Percentiles rank a stretch among this genome's conserved stretches.
Evolutionary conservation across 2,888 invertebrate species (phyloP).

Genomic region (Zaprionus lineosus): DNA sequence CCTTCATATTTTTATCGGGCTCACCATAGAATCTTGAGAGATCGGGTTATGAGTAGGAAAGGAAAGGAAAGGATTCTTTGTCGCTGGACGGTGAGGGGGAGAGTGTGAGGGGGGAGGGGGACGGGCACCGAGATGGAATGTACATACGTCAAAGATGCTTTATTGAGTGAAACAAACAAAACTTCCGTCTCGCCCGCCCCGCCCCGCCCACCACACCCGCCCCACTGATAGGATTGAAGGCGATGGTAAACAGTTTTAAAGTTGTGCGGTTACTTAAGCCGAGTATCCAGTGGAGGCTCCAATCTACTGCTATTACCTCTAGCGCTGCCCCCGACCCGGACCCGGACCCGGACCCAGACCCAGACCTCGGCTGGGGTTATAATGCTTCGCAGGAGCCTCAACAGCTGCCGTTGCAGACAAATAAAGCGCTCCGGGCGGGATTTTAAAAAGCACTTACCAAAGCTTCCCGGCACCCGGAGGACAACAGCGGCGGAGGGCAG

Average conservation of each 20-base stretch:
- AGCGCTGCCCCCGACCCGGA: not conserved
- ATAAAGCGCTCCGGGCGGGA: slow-evolving; percentile 66
- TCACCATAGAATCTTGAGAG: slow-evolving; percentile 15
- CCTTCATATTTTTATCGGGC: slow-evolving; percentile 61
- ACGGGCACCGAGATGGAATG: slow-evolving; percentile 3
- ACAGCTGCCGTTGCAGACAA: slow-evolving; percentile 69
- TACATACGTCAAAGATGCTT: slow-evolving; percentile 74
- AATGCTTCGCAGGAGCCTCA: slow-evolving; percentile 35
- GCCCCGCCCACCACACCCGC: not conserved
- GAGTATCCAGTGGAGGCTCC: slow-evolving; percentile 25
- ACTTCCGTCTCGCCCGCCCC: slow-evolving; percentile 13
- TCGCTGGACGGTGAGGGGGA: slow-evolving; percentile 3
- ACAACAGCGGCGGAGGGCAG: too few species aligned
- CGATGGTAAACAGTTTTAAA: slow-evolving; percentile 69
- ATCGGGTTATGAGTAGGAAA: slow-evolving; percentile 10
- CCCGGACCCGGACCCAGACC: not conserved
- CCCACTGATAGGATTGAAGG: not conserved
- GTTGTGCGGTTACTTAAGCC: slow-evolving; percentile 71
- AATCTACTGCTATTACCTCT: slow-evolving; percentile 34
- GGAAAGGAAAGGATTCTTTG: too few species aligned
- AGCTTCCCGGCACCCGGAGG: too few species aligned
- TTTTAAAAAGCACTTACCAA: slow-evolving; percentile 76
- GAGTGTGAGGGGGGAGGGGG: not conserved
- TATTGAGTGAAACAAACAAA: slow-evolving; percentile 73
- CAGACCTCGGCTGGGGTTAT: slow-evolving; percentile 9